Evolutionary conservation across 2,113 vertebrate species (phyloP).

Genomic region (Antechinus stuartii): DNA sequence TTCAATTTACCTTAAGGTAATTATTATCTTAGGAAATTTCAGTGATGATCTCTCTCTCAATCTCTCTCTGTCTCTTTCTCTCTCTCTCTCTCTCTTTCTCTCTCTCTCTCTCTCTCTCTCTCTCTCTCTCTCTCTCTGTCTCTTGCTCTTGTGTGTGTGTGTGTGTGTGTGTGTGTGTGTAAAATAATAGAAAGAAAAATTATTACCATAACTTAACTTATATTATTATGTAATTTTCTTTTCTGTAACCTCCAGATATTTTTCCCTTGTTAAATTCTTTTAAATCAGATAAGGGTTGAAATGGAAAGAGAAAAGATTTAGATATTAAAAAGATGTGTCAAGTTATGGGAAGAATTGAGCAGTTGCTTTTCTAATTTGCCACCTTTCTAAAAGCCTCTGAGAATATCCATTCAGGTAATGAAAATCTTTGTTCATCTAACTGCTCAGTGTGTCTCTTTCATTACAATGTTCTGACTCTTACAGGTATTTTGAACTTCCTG

Average conservation of each 20-base stretch:
- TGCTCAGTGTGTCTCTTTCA: background rate
- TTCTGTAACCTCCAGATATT: background rate
- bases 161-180: too few species aligned
- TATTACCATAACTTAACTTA: background rate
- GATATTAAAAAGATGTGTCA: background rate
- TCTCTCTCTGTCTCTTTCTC: too few species aligned
- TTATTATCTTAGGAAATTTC: background rate
- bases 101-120: too few species aligned
- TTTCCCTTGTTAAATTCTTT: background rate
- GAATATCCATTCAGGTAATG: background rate
- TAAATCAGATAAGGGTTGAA: background rate
- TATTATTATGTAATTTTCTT: background rate
- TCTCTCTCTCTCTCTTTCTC: too few species aligned
- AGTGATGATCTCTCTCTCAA: background rate
- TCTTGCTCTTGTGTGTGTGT: too few species aligned
- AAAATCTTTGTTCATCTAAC: background rate
- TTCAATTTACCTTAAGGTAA: background rate
- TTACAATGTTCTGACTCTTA: background rate
- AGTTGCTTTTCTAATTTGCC: background rate
- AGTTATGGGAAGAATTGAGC: background rate
- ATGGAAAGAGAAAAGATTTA: background rate
- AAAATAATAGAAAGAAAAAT: background rate
- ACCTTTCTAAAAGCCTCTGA: background rate
- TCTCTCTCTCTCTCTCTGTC: too few species aligned
- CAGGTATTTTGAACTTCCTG: background rate